phyloP scores from a whole-genome alignment of 2,797 vertebrate genomes.

The Scolopax bukidnonensis region DNA sequence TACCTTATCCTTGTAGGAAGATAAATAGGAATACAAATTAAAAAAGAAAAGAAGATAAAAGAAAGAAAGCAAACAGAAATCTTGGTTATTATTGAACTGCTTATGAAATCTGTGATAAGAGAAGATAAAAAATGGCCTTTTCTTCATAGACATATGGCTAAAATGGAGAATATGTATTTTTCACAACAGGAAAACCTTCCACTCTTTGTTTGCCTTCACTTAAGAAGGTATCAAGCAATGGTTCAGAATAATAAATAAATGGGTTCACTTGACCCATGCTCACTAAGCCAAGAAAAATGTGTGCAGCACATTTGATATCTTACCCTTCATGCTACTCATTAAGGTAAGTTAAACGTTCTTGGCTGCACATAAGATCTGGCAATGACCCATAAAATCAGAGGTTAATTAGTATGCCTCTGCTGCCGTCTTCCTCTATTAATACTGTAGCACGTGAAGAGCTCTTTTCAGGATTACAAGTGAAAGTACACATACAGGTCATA shows the following conservation, averaged over 20 bases:
- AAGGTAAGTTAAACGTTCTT: neutral
- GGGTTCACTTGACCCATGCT: neutral
- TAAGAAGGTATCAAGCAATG: neutral
- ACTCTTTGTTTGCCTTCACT: neutral
- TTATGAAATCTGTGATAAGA: neutral
- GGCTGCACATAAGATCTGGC: neutral
- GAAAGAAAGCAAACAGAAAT: neutral
- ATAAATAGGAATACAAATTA: neutral
- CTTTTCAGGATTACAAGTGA: neutral
- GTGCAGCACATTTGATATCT: neutral
- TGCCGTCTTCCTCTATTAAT: neutral
- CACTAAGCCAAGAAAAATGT: neutral
- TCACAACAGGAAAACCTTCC: neutral
- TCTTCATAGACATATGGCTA: neutral
- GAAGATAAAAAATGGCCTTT: neutral
- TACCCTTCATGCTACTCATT: conserved; percentile 26
- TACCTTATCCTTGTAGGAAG: neutral
- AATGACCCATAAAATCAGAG: conserved; percentile 33
- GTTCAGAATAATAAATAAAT: neutral
- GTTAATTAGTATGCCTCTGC: conserved; percentile 25
- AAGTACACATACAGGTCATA: neutral
- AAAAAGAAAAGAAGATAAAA: neutral
- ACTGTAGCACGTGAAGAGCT: neutral
- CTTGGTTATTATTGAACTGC: neutral
- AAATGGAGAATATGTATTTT: neutral